Conservation (phyloP, 2,797 vertebrate genomes). For the Ceryle rudis region DNA sequence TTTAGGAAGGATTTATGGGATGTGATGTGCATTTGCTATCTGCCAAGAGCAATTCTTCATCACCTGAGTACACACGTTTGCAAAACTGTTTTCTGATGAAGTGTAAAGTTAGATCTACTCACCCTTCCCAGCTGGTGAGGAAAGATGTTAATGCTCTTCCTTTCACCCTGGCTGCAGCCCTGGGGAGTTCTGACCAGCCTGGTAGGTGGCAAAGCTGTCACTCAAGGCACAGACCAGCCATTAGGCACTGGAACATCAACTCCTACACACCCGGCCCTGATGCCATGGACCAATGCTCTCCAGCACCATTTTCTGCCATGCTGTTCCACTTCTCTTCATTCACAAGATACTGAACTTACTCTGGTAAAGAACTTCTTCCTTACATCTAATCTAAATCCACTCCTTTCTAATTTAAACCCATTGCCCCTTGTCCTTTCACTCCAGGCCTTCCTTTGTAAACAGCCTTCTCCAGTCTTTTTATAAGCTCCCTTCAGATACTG, state of each 20-base stretch:
- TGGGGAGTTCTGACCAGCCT: background rate
- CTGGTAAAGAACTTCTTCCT: too few species aligned
- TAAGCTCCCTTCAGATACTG: too few species aligned
- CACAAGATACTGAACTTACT: background rate
- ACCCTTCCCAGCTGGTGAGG: background rate
- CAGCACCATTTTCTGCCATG: background rate
- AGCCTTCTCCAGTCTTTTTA: too few species aligned
- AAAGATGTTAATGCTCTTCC: background rate
- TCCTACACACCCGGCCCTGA: background rate
- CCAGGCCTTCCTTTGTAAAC: too few species aligned
- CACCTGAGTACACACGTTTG: slow-evolving; percentile 34
- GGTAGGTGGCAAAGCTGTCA: background rate
- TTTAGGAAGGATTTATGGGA: slow-evolving; percentile 68
- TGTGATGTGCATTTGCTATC: slow-evolving; percentile 64
- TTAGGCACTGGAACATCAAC: background rate
- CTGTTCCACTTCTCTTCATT: background rate
- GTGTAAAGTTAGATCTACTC: slow-evolving; percentile 30
- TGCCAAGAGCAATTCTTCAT: slow-evolving; percentile 55
- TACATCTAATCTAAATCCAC: too few species aligned
- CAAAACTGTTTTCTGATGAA: slow-evolving; percentile 53
- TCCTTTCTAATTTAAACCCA: too few species aligned
- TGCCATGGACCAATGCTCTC: background rate
- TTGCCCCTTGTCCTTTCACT: too few species aligned
- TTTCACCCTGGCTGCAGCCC: background rate
- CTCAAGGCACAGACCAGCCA: rapidly evolving